phyloP scores from a whole-genome alignment of 2,113 vertebrate species.

The Emydura subglobosa region DNA sequence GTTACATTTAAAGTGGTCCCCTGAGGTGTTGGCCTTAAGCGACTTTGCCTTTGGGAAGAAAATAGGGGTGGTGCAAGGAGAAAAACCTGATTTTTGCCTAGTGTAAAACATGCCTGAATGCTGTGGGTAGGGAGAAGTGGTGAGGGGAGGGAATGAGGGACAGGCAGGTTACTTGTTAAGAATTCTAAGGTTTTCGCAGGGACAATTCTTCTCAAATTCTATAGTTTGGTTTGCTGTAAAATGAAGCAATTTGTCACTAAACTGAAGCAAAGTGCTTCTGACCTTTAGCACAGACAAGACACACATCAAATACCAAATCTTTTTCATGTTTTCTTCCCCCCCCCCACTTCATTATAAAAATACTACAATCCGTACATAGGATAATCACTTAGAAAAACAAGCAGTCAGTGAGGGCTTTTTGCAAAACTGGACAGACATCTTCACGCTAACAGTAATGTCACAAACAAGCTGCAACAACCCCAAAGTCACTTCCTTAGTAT shows the following conservation, averaged over 20 bases:
- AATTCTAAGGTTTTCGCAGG: not conserved
- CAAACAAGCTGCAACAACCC: constrained; percentile 61
- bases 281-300: constrained; percentile 49
- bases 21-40: constrained; percentile 19
- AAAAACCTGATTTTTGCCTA: constrained; percentile 20
- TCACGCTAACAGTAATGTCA: constrained; percentile 52
- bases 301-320: not conserved
- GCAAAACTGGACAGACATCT: constrained; percentile 6
- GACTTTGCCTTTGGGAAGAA: constrained; percentile 37
- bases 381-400: constrained; percentile 21
- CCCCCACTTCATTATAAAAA: not conserved
- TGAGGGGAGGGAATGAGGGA: not conserved
- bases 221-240: constrained; percentile 56
- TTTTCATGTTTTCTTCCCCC: not conserved
- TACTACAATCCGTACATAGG: not conserved
- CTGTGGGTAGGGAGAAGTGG: not conserved
- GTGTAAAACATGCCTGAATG: not conserved
- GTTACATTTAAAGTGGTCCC: constrained; percentile 51
- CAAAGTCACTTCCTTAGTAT: constrained; percentile 68
- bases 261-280: constrained; percentile 42
- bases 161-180: not conserved
- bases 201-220: constrained; percentile 31
- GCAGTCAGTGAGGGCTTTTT: constrained; percentile 16
- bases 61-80: not conserved
- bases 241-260: constrained; percentile 67